These are phyloP conservation scores for Pammene aurita DNA, from an alignment of 2,888 invertebrate genomes.

Conservation along the genomic window DNA sequence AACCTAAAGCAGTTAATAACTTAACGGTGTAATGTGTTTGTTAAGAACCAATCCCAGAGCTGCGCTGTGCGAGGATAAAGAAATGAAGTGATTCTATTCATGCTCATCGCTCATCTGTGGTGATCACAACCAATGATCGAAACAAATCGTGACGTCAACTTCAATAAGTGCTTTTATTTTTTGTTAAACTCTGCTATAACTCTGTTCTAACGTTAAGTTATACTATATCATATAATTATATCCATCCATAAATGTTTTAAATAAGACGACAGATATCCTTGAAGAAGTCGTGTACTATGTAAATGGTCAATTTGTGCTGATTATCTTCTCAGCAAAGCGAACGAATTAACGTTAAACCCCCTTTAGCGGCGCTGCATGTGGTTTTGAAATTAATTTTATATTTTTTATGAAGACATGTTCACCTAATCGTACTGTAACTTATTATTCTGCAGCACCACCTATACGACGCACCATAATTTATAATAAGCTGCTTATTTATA, in stretches of 20 bases:
- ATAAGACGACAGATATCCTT: constrained; percentile 59
- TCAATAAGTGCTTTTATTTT: not conserved
- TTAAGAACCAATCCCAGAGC: too few species aligned
- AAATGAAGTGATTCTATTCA: too few species aligned
- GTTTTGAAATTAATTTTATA: not conserved
- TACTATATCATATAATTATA: not conserved
- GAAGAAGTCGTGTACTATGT: constrained; percentile 67
- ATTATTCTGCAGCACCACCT: too few species aligned
- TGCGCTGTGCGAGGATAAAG: too few species aligned
- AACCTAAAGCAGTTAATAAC: not conserved
- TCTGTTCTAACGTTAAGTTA: constrained; percentile 8
- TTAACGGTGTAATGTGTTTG: constrained; percentile 31
- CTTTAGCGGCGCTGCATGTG: constrained; percentile 34
- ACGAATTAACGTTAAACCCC: constrained; percentile 58
- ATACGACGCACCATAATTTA: too few species aligned
- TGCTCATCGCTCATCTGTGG: too few species aligned
- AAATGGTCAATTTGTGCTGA: constrained; percentile 66
- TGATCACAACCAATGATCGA: constrained; percentile 10
- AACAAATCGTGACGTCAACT: constrained; percentile 17
- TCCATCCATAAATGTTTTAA: constrained; percentile 43
- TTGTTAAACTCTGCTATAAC: constrained; percentile 18
- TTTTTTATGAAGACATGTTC: not conserved
- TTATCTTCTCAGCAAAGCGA: constrained; percentile 53
- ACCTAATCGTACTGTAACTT: not conserved
- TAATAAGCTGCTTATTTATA: not conserved